Base-by-base conservation (phyloP, 2,888 invertebrate species). In the Rapana venosa region DNA sequence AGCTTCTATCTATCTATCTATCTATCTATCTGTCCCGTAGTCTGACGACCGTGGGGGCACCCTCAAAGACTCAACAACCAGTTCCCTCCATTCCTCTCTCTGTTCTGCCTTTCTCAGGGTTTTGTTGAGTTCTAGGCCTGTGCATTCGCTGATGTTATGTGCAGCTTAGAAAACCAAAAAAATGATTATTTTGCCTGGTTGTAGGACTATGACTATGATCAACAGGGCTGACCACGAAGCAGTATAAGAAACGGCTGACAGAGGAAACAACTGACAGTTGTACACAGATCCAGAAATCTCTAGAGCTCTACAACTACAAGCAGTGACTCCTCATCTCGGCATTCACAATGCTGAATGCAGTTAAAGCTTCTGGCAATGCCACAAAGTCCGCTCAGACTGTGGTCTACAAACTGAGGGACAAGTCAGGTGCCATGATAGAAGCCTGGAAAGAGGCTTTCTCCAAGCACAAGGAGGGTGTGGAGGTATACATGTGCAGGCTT, bases 321-420 rank as follows among this genome's bases (percentile, higher is more conserved):
- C 47, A 4, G 32, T 17, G 15, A 15, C 13, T 32, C 32, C 20
- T 79, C 15, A 32, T 15, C 77, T 79, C 20, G 17, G 35, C 77
- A 13, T 35, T n/a, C 30, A 35, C 32, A 17, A 32, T 32, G 77
- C 77, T 79, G 77, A 79, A 32, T 1, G 30, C 77, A 32, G 32
- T 17, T 15, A 79, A 32, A 32, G 13, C 32, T 17, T 0, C 11
- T 74, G 30, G 74, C 15, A 32, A 79, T 15, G 15, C 77, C 32
- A 32, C 32, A 13, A 17, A 13, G 20, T 35, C 77, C 15, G 61
- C 22, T 61, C 6, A 61, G 17, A 22, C 20, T 32, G 77, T 79
- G 77, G 77, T 79, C 32, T 79, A 79, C 77, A 79, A 35, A 32
- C 77, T 79, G 77, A 79, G 77, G 26, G 77, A 79, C 77, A 1